phyloP scores from a whole-genome alignment of 2,797 vertebrate genomes.

The Tragopan temminckii region DNA sequence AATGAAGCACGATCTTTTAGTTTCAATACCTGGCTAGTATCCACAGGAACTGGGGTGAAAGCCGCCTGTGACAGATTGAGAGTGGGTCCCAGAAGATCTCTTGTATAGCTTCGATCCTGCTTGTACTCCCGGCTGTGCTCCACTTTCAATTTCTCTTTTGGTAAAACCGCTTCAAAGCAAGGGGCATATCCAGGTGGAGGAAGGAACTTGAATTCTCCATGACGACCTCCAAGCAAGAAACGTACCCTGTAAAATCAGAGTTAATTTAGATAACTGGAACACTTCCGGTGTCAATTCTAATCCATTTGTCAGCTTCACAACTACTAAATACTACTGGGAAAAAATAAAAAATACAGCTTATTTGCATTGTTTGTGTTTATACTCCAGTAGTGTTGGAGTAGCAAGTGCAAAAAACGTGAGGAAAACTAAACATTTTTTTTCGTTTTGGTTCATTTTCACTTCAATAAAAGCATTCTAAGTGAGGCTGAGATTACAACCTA shows the following conservation, averaged over 20 bases:
- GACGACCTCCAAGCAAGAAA: conserved; percentile 94
- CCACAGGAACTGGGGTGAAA: conserved; percentile 93
- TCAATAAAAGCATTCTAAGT: neutral
- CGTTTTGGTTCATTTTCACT: neutral
- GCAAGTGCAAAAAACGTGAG: accelerated
- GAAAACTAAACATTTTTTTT: neutral
- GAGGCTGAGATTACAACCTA: neutral
- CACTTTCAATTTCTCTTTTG: conserved; percentile 93
- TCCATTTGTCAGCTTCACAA: neutral
- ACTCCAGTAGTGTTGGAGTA: neutral
- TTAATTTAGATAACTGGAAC: neutral
- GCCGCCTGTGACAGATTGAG: conserved; percentile 92
- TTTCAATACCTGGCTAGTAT: conserved; percentile 91
- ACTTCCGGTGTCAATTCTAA: neutral
- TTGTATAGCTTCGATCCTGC: conserved; percentile 85
- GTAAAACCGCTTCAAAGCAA: conserved; percentile 93
- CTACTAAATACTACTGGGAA: neutral
- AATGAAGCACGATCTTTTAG: neutral
- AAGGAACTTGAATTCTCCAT: conserved; percentile 97
- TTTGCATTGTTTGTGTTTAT: neutral
- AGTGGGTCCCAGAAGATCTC: conserved; percentile 91
- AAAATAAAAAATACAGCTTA: neutral
- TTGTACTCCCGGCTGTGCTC: conserved; percentile 91
- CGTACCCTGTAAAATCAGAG: conserved; percentile 84
- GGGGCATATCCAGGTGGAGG: conserved; percentile 94